These are phyloP conservation scores for Eleginops maclovinus DNA, from an alignment of 2,113 vertebrate species.

Conservation along the genomic window DNA sequence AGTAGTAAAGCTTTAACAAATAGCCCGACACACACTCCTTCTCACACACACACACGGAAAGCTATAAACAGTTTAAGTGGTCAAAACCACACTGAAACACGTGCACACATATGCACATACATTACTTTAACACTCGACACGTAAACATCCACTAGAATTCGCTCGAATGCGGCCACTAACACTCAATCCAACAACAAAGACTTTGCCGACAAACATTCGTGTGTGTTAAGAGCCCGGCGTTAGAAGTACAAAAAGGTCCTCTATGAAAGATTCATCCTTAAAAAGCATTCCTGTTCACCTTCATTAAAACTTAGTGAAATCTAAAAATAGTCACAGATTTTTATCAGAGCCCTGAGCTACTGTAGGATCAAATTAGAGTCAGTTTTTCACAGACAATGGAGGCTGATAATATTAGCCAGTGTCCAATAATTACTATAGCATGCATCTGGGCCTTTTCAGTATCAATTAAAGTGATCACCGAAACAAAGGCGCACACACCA, in stretches of 20 bases:
- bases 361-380: conserved; percentile 73
- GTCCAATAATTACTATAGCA: conserved; percentile 64
- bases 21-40: conserved; percentile 46
- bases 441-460: conserved; percentile 75
- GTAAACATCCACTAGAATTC: conserved; percentile 65
- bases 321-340: conserved; percentile 70
- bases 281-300: conserved; percentile 67
- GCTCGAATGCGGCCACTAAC: conserved; percentile 54
- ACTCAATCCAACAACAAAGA: conserved; percentile 66
- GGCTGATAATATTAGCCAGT: conserved; percentile 71
- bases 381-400: conserved; percentile 66
- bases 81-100: conserved; percentile 58
- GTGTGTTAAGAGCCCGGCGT: conserved; percentile 60
- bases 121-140: conserved; percentile 49
- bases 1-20: conserved; percentile 79
- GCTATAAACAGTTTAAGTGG: conserved; percentile 70
- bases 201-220: conserved; percentile 59
- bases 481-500: conserved; percentile 63
- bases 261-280: conserved; percentile 70
- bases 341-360: conserved; percentile 63
- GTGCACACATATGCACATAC: conserved; percentile 41
- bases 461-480: conserved; percentile 77
- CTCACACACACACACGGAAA: conserved; percentile 35
- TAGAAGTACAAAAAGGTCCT: conserved; percentile 63
- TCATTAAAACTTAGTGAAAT: conserved; percentile 72